Base-by-base conservation (phyloP, 2,113 vertebrate species). In the Erinaceus europaeus region DNA sequence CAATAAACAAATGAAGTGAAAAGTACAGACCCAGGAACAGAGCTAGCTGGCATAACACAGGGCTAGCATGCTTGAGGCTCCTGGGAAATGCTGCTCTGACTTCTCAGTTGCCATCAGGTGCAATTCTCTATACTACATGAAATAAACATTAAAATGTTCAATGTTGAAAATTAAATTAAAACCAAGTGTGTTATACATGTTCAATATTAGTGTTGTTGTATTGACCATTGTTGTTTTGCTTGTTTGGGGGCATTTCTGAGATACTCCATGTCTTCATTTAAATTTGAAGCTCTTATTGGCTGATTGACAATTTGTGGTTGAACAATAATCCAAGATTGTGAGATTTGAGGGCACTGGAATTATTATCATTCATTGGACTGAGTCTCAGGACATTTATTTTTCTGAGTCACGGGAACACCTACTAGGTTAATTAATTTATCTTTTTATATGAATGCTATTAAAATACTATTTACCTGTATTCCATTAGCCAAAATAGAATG, bases 301-400 rank as follows among this genome's bases (percentile, higher is more conserved):
- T 32, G 71, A 29, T 67, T 5, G 81, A 20, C 53, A 89, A 11
- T 55, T 34, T 65, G 40, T 80, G 62, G 0, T 4, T 80, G 18
- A 46, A 3, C 0, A 12, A 17, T 14, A 65, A 68, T 34, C 10
- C 23, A 42, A 65, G 38, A 46, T 12, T 18, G 9, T 76, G 52
- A 74, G 20, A 69, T 76, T 38, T 48, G 27, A 71, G 12, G 27
- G 14, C 9, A 55, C 7, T 14, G 12, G 38, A 55, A 23, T 29
- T 77, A 69, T 12, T 73, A 34, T 1, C 46, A 79, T 71, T 79
- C 65, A 65, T 21, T 8, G 6, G 21, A 71, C n/a, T 53, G 85
- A 11, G 73, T 85, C 75, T 74, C 34, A 88, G 23, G 4, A 4
- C 14, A 38, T 87, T 71, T 81, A 52, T 90, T 81, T 81, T n/a